Evolutionary conservation across 1,140 invertebrate species (phyloP).

Genomic region (Drosophila mayri): DNA sequence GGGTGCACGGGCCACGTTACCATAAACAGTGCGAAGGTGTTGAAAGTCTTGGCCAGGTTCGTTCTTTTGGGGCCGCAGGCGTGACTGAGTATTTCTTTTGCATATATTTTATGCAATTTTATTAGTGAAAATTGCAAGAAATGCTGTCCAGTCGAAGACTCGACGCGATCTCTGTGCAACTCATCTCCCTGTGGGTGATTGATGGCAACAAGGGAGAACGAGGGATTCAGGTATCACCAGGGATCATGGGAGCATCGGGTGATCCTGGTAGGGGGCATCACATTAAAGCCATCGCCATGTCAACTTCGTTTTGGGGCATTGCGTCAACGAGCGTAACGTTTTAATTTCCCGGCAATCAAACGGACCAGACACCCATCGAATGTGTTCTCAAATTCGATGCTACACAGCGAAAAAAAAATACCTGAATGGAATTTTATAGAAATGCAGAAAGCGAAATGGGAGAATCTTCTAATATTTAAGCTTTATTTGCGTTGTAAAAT

Average conservation of each 20-base stretch:
- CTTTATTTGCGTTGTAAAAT: neutral
- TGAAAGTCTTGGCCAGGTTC: constrained; percentile 62
- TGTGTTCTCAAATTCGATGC: constrained; percentile 16
- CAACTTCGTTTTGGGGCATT: constrained; percentile 73
- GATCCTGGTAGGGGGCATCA: constrained; percentile 42
- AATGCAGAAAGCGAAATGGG: neutral
- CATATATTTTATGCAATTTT: constrained; percentile 80
- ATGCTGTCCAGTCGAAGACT: constrained; percentile 20
- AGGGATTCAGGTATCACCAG: neutral
- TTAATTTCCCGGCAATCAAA: constrained; percentile 83
- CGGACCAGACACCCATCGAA: constrained; percentile 64
- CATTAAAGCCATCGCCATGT: constrained; percentile 63
- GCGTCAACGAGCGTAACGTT: constrained; percentile 80
- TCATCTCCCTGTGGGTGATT: constrained; percentile 58
- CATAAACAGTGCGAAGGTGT: constrained; percentile 78
- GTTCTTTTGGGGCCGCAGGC: constrained; percentile 49
- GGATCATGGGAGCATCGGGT: neutral
- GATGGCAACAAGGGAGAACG: constrained; percentile 45
- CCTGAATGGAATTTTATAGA: neutral
- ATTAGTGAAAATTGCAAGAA: constrained; percentile 65
- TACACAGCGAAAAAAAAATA: constrained; percentile 3
- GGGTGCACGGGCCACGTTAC: neutral
- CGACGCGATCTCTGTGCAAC: constrained; percentile 13
- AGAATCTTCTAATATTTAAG: neutral
- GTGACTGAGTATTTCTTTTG: constrained; percentile 58